Evolutionary conservation across 1,140 invertebrate genomes (phyloP).

Genomic region (Microplitis mediator): DNA sequence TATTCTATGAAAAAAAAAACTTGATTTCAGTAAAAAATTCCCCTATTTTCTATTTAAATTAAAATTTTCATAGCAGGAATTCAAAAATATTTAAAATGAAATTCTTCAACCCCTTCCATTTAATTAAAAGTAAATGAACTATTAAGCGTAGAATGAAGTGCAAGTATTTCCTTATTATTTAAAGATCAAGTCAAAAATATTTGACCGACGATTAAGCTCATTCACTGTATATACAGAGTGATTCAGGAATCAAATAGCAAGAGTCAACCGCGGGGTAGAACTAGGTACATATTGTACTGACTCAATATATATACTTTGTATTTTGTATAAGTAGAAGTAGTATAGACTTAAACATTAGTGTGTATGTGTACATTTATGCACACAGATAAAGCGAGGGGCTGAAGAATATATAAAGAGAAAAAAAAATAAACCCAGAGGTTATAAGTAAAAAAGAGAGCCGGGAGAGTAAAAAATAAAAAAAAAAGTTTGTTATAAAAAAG

Average conservation of each 20-base stretch:
- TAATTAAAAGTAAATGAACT: neutral
- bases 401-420: neutral
- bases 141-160: neutral
- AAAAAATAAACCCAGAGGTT: constrained; percentile 7
- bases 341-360: neutral
- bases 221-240: constrained; percentile 53
- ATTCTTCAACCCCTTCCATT: too few relatives aligned
- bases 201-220: constrained; percentile 60
- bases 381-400: constrained; percentile 11
- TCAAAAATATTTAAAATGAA: too few relatives aligned
- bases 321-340: neutral
- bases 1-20: too few relatives aligned
- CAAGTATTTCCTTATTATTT: too few relatives aligned
- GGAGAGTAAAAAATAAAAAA: constrained; percentile 11
- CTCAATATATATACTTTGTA: constrained; percentile 34
- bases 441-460: constrained; percentile 21
- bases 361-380: neutral
- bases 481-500: constrained; percentile 18
- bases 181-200: constrained; percentile 52
- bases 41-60: too few relatives aligned
- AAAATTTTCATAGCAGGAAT: too few relatives aligned
- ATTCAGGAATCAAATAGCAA: constrained; percentile 62
- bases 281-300: constrained; percentile 59
- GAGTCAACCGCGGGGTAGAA: constrained; percentile 59
- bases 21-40: too few relatives aligned